Conservation (phyloP, 2,888 invertebrate species). For the Parasteatoda lunata region DNA sequence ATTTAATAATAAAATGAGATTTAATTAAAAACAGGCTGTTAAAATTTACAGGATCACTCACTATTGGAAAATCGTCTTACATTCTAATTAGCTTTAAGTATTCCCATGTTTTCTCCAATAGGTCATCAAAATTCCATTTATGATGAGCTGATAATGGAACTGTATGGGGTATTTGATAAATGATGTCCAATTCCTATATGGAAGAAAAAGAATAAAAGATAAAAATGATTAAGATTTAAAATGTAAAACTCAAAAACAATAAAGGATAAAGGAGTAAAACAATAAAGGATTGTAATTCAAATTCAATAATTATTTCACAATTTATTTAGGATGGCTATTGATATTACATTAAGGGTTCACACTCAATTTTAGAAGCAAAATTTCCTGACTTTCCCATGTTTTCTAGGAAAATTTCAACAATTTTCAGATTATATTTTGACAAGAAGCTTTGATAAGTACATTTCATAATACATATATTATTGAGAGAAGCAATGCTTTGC, state of each 20-base stretch:
- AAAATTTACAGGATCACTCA: background rate
- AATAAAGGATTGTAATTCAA: too few relatives aligned
- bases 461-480: too few relatives aligned
- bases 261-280: background rate
- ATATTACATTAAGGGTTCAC: too few relatives aligned
- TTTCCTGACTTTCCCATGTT: too few relatives aligned
- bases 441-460: too few relatives aligned
- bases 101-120: conserved; percentile 98
- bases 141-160: conserved; percentile 99
- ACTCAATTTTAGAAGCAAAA: too few relatives aligned
- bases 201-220: background rate
- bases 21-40: background rate
- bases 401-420: too few relatives aligned
- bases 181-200: conserved; percentile 91
- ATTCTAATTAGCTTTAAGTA: conserved; percentile 95
- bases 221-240: background rate
- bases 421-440: too few relatives aligned
- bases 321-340: too few relatives aligned
- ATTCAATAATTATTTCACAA: too few relatives aligned
- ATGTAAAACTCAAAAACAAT: background rate
- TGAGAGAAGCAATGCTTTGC: too few relatives aligned
- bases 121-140: conserved; percentile 99
- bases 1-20: background rate
- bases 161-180: conserved; percentile 99
- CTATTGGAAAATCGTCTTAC: conserved; percentile 77